These are phyloP conservation scores for Henricia sp. DNA, from an alignment of 53 echinoderm and acorn worm species.

Conservation along the genomic window DNA sequence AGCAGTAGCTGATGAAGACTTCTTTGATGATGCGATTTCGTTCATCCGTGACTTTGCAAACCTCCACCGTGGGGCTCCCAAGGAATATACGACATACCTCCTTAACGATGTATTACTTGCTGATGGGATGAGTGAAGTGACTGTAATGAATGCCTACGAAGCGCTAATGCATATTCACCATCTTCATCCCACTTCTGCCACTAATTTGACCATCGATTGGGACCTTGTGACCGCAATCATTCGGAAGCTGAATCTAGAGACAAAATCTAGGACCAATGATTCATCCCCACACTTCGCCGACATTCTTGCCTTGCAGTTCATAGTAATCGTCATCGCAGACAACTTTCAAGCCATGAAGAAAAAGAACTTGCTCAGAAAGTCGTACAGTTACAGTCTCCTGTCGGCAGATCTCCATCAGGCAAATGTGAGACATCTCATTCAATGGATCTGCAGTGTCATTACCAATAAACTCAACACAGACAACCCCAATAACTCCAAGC, in stretches of 20 bases:
- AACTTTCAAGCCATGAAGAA: conserved; percentile 27
- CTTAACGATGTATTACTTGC: conserved; percentile 47
- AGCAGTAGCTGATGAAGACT: conserved; percentile 46
- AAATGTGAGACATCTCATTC: conserved; percentile 13
- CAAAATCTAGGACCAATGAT: background rate
- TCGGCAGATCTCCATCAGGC: conserved; percentile 35
- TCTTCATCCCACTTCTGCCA: conserved; percentile 38
- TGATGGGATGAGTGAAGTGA: background rate
- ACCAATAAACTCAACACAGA: conserved; percentile 22
- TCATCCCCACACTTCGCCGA: conserved; percentile 14
- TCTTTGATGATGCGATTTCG: conserved; percentile 45
- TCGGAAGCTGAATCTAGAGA: conserved; percentile 25
- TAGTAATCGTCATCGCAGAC: conserved; percentile 35
- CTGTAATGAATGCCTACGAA: conserved; percentile 21
- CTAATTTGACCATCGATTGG: conserved; percentile 51
- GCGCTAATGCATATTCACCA: conserved; percentile 61
- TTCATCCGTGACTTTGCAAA: conserved; percentile 67
- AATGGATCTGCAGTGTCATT: conserved; percentile 48
- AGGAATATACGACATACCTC: conserved; percentile 57
- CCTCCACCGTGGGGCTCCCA: conserved; percentile 31
- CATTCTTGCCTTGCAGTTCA: conserved; percentile 50
- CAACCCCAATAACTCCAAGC: background rate
- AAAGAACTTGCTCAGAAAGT: background rate
- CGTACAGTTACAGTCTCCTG: conserved; percentile 32
- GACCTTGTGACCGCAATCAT: conserved; percentile 46